Evolutionary conservation across 2,888 invertebrate species (phyloP).

Genomic region (Plusia festucae): DNA sequence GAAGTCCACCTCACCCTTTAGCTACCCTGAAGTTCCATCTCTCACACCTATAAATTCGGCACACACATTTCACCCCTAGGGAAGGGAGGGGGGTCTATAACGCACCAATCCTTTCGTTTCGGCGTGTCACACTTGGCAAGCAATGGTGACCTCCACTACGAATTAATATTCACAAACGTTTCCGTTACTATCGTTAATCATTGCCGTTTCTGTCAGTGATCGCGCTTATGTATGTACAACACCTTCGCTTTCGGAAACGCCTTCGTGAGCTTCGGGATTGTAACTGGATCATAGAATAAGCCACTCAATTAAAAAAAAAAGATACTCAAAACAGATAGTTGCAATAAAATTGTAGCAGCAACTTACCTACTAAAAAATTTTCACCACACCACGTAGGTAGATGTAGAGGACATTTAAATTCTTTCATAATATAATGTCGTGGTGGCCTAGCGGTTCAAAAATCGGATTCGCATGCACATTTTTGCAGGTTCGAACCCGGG

Average conservation of each 20-base stretch:
- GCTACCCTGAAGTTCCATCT: constrained; percentile 89
- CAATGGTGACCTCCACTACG: constrained; percentile 87
- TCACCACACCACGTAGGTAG: too few species aligned
- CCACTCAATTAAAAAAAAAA: neutral
- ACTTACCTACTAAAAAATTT: too few species aligned
- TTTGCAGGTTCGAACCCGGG: too few species aligned
- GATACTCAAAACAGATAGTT: too few species aligned
- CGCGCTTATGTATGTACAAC: constrained; percentile 57
- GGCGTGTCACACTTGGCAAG: constrained; percentile 87
- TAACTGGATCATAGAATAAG: constrained; percentile 31
- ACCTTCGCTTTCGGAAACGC: constrained; percentile 46
- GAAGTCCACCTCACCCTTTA: constrained; percentile 89
- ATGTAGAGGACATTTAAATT: too few species aligned
- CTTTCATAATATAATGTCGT: too few species aligned
- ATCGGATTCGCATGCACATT: too few species aligned
- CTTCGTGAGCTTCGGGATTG: constrained; percentile 31
- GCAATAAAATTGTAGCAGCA: too few species aligned
- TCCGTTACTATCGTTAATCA: constrained; percentile 87
- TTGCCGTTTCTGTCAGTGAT: constrained; percentile 79
- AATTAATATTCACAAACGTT: constrained; percentile 89
- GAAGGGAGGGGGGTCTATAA: constrained; percentile 78
- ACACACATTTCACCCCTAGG: constrained; percentile 88
- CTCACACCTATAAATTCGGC: constrained; percentile 89
- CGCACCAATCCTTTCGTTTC: constrained; percentile 87
- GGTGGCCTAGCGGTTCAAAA: too few species aligned